Evolutionary conservation across 1,140 invertebrate genomes (phyloP).

Genomic region (Dreissena rostriformis): DNA sequence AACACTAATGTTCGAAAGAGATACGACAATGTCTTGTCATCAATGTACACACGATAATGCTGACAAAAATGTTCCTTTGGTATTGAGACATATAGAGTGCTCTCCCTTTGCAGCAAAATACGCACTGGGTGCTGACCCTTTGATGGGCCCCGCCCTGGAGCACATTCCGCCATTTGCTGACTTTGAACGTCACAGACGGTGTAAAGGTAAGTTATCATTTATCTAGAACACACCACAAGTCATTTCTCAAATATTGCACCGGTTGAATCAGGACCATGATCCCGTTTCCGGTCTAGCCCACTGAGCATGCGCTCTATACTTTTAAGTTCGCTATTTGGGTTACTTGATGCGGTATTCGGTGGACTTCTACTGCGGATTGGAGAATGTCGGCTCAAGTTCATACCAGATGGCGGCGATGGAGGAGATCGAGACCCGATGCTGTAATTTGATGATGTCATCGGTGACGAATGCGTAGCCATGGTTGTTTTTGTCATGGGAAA

Average conservation of each 20-base stretch:
- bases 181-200: not conserved
- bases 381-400: slow-evolving; percentile 81
- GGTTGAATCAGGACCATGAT: slow-evolving; percentile 59
- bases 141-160: slow-evolving; percentile 8
- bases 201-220: slow-evolving; percentile 25
- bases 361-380: slow-evolving; percentile 70
- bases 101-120: slow-evolving; percentile 21
- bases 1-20: not conserved
- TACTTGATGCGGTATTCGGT: slow-evolving; percentile 76
- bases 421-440: slow-evolving; percentile 84
- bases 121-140: slow-evolving; percentile 4
- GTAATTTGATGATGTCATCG: slow-evolving; percentile 69
- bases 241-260: slow-evolving; percentile 59
- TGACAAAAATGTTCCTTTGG: slow-evolving; percentile 38
- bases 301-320: slow-evolving; percentile 99
- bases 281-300: slow-evolving; percentile 87
- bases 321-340: slow-evolving; percentile 87
- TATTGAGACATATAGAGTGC: slow-evolving; percentile 43
- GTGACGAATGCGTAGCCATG: slow-evolving; percentile 74
- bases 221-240: slow-evolving; percentile 18
- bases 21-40: no score
- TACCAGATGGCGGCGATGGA: slow-evolving; percentile 76
- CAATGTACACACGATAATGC: slow-evolving; percentile 13
- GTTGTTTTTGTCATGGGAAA: slow-evolving; percentile 84
- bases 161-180: slow-evolving; percentile 15